Base-by-base conservation (phyloP, 2,888 invertebrate species). In the Sepioteuthis lessoniana region DNA sequence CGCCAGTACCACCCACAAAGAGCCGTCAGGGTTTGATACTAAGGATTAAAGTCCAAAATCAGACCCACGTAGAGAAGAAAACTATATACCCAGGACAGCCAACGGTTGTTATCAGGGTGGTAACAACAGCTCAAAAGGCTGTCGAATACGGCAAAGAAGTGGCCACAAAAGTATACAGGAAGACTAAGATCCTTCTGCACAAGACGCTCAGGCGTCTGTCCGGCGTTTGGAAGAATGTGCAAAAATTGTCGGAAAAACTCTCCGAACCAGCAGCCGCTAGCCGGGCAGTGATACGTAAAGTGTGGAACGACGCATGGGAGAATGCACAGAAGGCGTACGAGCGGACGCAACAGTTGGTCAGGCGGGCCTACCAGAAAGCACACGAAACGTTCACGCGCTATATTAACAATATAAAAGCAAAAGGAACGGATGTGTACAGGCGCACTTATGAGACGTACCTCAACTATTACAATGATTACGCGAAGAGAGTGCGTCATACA, bases 131-230 rank as follows among this genome's bases (percentile, higher is more conserved):
- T 19, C 46, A 55, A 37, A 60, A 55, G 35, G 50, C 50, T 19
- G 16, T 38, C 38, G 50, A 93, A 37, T 25, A 50, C 31, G 76
- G 60, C 38, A 35, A n/a, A n/a, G 35, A 38, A 28, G 38, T 50
- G 4, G 93, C 37, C 35, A 47, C 31, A 35, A 55, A 60, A 60
- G 93, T 93, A 35, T 76, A 93, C 16, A 60, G 25, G 37, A 76
- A 93, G 60, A 60, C 93, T 28, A 93, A 93, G 37, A 46, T 76
- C 55, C 93, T 93, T n/a, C 16, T 93, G 93, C 93, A 60, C n/a
- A 92, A n/a, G 92, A 92, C 92, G 19, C 47, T 92, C 31, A 92
- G 47, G 92, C 92, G 47, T 25, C n/a, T 92, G n/a, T 92, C 92
- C 13, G 38, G n/a, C 16, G 47, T 92, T 46, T 92, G 92, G 92